Conservation (phyloP, 2,797 vertebrate genomes). For the Emydoidea blandingii region DNA sequence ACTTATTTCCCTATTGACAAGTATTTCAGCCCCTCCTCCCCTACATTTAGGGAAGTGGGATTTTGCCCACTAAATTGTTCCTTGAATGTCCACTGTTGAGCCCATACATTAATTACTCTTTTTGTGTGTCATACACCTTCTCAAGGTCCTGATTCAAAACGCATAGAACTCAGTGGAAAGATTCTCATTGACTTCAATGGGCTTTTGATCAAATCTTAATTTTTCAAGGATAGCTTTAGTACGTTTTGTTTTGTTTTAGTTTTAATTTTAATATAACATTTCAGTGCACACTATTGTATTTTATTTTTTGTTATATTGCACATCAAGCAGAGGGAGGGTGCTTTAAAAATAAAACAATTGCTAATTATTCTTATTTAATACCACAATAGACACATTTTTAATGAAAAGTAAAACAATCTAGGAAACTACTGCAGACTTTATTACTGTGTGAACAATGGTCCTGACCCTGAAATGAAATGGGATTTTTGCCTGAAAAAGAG, state of each 20-base stretch:
- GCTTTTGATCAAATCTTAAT: not conserved
- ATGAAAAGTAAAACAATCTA: not conserved
- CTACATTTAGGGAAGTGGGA: not conserved
- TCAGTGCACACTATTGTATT: not conserved
- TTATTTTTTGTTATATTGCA: not conserved
- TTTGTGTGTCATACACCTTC: not conserved
- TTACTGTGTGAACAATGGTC: not conserved
- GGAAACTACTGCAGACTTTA: not conserved
- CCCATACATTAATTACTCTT: not conserved
- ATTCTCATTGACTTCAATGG: not conserved
- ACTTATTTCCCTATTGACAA: not conserved
- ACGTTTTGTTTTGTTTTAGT: not conserved
- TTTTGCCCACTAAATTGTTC: not conserved
- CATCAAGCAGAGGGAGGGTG: rapidly evolving
- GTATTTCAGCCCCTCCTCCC: not conserved
- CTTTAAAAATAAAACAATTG: not conserved
- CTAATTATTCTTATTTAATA: not conserved
- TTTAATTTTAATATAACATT: not conserved
- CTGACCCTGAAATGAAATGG: not conserved
- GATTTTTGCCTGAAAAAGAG: not conserved
- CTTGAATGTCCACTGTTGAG: not conserved
- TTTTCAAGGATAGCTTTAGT: not conserved
- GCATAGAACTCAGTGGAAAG: not conserved
- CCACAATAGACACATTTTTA: not conserved
- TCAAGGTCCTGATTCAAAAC: not conserved